phyloP scores from a whole-genome alignment of 2,888 invertebrate species.

The Agrotis ipsilon region DNA sequence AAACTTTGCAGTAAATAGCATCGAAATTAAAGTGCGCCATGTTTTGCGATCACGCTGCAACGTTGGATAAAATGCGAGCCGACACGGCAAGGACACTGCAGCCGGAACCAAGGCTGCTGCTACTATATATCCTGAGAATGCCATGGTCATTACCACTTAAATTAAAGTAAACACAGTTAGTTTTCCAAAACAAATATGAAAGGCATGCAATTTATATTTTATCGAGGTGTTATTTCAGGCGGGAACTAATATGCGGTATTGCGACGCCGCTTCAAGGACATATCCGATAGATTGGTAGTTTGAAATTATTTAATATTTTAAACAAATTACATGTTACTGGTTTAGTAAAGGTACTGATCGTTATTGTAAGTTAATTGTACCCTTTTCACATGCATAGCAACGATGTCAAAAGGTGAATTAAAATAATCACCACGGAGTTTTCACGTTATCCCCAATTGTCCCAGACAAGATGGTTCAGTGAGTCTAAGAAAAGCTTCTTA shows the following conservation, averaged over 20 bases:
- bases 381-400: neutral
- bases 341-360: constrained; percentile 6
- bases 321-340: neutral
- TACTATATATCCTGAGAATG: constrained; percentile 39
- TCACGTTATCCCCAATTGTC: neutral
- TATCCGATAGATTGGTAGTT: constrained; percentile 9
- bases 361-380: constrained; percentile 13
- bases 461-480: constrained; percentile 3
- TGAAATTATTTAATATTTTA: constrained; percentile 10
- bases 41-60: constrained; percentile 46
- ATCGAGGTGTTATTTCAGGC: constrained; percentile 9
- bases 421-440: neutral
- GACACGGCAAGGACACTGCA: constrained; percentile 68
- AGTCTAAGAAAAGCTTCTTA: constrained; percentile 20
- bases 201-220: constrained; percentile 23
- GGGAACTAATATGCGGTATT: constrained; percentile 18
- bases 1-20: constrained; percentile 52
- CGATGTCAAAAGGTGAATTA: neutral
- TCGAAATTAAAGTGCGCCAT: constrained; percentile 45
- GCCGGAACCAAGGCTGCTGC: constrained; percentile 56
- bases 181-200: constrained; percentile 28
- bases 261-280: constrained; percentile 27
- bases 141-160: constrained; percentile 42
- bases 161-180: constrained; percentile 21
- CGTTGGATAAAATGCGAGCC: constrained; percentile 57